Evolutionary conservation across 2,888 invertebrate species (phyloP).

Genomic region (Branchipolynoe longqiensis): DNA sequence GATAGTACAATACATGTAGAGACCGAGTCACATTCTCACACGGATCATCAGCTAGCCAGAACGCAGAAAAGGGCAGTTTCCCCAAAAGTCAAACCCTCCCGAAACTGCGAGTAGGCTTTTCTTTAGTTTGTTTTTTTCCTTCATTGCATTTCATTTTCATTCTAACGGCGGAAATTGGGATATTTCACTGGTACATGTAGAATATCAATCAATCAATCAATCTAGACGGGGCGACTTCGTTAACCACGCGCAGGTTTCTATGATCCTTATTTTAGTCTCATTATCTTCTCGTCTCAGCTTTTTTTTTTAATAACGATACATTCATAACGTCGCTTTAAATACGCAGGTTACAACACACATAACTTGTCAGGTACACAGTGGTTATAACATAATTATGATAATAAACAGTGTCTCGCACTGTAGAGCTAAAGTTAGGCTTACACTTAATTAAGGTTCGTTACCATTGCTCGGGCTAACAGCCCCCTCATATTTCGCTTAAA

Average conservation of each 20-base stretch:
- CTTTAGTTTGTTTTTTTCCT: neutral
- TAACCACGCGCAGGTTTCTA: no score
- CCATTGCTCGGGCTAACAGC: no score
- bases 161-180: conserved; percentile 13
- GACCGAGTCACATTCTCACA: no score
- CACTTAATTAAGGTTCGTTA: no score
- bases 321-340: conserved; percentile 41
- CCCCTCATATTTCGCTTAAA: no score
- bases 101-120: neutral
- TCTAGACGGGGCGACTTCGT: no score
- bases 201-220: neutral
- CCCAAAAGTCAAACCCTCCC: neutral
- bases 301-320: conserved; percentile 40
- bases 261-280: no score
- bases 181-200: neutral
- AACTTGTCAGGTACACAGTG: conserved; percentile 29
- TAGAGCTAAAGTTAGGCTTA: conserved; percentile 18
- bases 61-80: neutral
- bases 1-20: neutral
- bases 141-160: conserved; percentile 9
- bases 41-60: conserved; percentile 17
- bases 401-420: conserved; percentile 46
- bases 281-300: no score
- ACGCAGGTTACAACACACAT: conserved; percentile 23
- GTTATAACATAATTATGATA: conserved; percentile 34